These are phyloP conservation scores for Caiman crocodilus DNA, from an alignment of 2,797 vertebrate species.

Conservation along the genomic window DNA sequence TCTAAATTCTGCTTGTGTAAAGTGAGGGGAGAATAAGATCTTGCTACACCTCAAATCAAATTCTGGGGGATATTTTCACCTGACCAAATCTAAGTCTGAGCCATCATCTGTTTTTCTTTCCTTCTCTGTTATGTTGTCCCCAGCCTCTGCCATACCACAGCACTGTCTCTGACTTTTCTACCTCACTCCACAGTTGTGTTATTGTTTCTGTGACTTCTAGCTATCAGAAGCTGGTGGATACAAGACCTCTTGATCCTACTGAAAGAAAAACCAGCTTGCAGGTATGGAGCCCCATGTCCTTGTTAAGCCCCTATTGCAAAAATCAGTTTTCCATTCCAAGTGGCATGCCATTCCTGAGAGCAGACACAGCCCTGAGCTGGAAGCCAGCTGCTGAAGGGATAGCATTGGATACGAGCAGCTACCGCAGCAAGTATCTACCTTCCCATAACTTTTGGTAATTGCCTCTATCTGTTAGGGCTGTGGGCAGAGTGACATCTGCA, in stretches of 20 bases:
- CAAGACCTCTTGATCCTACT: neutral
- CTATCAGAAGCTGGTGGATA: neutral
- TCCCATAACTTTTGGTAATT: neutral
- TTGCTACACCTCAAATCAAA: too few species aligned
- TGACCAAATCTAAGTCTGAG: too few species aligned
- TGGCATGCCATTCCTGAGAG: neutral
- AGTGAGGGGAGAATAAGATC: too few species aligned
- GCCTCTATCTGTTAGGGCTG: neutral
- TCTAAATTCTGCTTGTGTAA: too few species aligned
- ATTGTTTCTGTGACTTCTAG: neutral
- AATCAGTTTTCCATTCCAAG: neutral
- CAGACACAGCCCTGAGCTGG: neutral
- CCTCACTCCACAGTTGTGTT: neutral
- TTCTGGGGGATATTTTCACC: too few species aligned
- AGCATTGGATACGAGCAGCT: neutral
- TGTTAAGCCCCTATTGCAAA: neutral
- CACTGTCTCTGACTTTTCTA: too few species aligned
- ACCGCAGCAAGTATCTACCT: neutral
- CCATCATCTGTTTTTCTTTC: too few species aligned
- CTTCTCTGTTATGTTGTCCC: too few species aligned
- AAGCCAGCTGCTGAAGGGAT: neutral
- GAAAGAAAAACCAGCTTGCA: neutral
- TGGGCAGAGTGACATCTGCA: neutral
- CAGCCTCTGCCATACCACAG: too few species aligned
- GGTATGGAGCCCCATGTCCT: neutral